Evolutionary conservation across 2,888 invertebrate genomes (phyloP).

Genomic region (Corbicula japonica): DNA sequence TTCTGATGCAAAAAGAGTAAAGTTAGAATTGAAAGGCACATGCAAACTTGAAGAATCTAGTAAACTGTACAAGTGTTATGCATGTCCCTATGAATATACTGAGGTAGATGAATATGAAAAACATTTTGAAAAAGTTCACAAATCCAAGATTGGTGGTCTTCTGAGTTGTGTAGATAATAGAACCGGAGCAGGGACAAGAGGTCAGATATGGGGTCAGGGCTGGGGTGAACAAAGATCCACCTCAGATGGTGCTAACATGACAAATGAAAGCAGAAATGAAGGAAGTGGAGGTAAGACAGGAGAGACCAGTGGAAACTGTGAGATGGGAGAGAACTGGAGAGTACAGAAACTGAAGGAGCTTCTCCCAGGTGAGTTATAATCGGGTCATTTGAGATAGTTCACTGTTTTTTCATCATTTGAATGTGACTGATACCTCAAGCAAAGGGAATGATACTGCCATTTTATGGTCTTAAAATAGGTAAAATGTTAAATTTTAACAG

Average conservation of each 20-base stretch:
- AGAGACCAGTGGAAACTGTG: slow-evolving; percentile 34
- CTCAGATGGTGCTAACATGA: no score
- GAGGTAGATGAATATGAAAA: slow-evolving; percentile 68
- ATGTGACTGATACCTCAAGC: no score
- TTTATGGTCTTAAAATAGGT: no score
- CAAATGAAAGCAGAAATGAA: slow-evolving; percentile 7
- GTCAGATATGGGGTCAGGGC: no score
- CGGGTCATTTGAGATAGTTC: no score
- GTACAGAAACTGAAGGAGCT: slow-evolving; percentile 75
- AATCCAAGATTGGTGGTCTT: slow-evolving; percentile 10
- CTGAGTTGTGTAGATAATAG: background rate
- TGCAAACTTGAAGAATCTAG: background rate
- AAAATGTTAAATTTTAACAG: no score
- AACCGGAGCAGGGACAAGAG: no score
- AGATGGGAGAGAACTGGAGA: slow-evolving; percentile 75
- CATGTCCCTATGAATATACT: slow-evolving; percentile 71
- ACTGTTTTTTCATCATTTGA: no score
- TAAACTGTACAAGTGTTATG: slow-evolving; percentile 66
- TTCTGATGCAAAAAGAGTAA: no score
- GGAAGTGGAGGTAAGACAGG: slow-evolving; percentile 3
- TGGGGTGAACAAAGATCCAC: no score
- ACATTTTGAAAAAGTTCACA: slow-evolving; percentile 71
- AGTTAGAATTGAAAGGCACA: no score
- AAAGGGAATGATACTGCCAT: no score
- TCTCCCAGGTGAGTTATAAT: slow-evolving; percentile 76